Percentiles rank a stretch among this genome's conserved stretches.
These are phyloP conservation scores for Holacanthus passer DNA, from an alignment of 2,113 vertebrate species.

Conservation along the genomic window DNA sequence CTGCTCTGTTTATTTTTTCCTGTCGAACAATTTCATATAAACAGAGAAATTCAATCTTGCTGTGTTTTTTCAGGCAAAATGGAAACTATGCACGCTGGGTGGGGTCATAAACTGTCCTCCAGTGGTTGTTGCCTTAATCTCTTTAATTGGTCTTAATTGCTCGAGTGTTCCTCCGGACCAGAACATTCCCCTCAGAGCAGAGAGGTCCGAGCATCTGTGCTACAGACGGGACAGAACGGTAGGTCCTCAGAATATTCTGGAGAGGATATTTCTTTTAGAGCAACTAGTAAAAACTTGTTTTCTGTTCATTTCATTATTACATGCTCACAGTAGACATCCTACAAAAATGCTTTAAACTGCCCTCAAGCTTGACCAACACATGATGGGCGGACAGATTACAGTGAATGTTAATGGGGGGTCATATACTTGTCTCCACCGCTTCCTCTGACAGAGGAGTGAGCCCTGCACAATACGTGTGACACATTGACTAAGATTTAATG, in stretches of 20 bases:
- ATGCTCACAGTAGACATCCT: neutral
- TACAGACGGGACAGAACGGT: constrained; percentile 53
- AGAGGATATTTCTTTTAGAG: neutral
- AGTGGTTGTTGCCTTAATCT: constrained; percentile 58
- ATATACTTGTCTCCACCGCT: constrained; percentile 47
- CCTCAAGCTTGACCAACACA: constrained; percentile 2
- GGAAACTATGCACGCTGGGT: constrained; percentile 52
- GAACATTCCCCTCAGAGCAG: constrained; percentile 21
- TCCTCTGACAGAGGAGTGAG: constrained; percentile 19
- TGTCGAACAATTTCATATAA: neutral
- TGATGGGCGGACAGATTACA: constrained; percentile 42
- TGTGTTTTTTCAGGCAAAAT: neutral
- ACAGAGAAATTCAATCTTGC: neutral
- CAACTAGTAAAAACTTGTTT: neutral
- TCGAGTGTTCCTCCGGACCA: constrained; percentile 48
- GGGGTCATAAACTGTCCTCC: constrained; percentile 61
- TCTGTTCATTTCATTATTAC: neutral
- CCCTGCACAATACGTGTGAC: neutral
- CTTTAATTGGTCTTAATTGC: constrained; percentile 73
- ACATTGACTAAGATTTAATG: neutral
- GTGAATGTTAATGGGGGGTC: constrained; percentile 32
- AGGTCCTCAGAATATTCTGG: constrained; percentile 9
- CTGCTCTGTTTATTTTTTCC: neutral
- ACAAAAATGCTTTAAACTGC: neutral
- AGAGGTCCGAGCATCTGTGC: constrained; percentile 16